Evolutionary conservation across 2,888 invertebrate genomes (phyloP), one percentile per base, ranked within the genome.

Genomic region (Timandra comae): DNA sequence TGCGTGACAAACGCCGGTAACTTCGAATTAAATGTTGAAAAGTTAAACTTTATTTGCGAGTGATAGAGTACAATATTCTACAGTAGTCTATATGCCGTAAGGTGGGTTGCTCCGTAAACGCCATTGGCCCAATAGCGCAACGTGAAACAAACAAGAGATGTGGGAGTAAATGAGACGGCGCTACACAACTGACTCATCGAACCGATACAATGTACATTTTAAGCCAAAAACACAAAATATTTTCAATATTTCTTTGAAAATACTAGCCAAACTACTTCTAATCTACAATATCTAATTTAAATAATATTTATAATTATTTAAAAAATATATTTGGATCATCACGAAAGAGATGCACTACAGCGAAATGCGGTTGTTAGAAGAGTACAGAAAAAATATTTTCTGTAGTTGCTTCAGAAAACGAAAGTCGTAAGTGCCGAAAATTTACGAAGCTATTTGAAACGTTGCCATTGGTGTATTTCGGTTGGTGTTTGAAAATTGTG

Each of bases 1-100:
- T 77, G 80, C 81, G 69, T 84, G 82, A 84, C 82, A 82, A 82
- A 84, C 81, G 84, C 81, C 80, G 80, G 78, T 75, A 81, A 76
- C 79, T 75, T 71, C 60, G 63, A 74, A 74, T 80, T 78, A 76
- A 73, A 82, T 74, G 70, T 61, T 75, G 74, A 81, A 80, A 80
- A 79, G 80, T 81, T 84, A 80, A 82, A 79, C 84, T 82, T 81
- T 85, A 84, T 82, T 64, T 56, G 56, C 63, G 70, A 70, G 82
- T 53, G 48, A 71, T 84, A 85, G 77, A 75, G 82, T 68, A 72
- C 76, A 84, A 69, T 80, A 80, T 85, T 76, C 75, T 48, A 51
- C 70, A 63, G 58, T 75, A 74, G 74, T 79, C 75, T 78, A 74
- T 73, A 65, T 63, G 65, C 67, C 64, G 73, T 82, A 80, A 84